These are phyloP conservation scores for Acropternis orthonyx DNA, from an alignment of 2,797 vertebrate genomes.

Conservation along the genomic window DNA sequence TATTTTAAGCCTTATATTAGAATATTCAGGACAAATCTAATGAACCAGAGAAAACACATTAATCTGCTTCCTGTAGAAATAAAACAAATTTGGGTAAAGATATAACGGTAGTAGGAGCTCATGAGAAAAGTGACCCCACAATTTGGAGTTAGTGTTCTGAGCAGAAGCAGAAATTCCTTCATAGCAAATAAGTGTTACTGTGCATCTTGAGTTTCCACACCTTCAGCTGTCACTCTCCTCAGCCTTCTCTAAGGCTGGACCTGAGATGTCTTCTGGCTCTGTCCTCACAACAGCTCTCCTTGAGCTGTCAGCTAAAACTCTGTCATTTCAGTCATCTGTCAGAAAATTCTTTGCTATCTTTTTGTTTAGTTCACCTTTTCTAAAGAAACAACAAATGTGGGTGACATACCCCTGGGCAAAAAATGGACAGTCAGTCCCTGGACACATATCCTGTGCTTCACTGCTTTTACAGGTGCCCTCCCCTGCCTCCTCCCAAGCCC, in stretches of 20 bases:
- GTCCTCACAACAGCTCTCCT: background rate
- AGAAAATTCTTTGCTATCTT: background rate
- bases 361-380: background rate
- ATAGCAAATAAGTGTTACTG: background rate
- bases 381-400: background rate
- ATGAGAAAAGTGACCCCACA: background rate
- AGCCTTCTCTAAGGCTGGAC: background rate
- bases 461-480: background rate
- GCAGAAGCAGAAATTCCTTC: background rate
- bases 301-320: background rate
- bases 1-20: background rate
- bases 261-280: background rate
- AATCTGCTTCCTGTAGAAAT: background rate
- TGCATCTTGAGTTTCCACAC: background rate
- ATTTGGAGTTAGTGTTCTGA: background rate
- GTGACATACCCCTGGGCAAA: background rate
- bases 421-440: background rate
- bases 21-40: background rate
- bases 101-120: background rate
- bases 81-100: background rate
- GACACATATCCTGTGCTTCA: background rate
- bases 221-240: background rate
- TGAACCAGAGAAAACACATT: background rate
- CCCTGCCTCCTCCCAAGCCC: background rate
- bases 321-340: background rate